phyloP scores from a whole-genome alignment of 2,888 invertebrate genomes.

The Crocallis elinguaria region DNA sequence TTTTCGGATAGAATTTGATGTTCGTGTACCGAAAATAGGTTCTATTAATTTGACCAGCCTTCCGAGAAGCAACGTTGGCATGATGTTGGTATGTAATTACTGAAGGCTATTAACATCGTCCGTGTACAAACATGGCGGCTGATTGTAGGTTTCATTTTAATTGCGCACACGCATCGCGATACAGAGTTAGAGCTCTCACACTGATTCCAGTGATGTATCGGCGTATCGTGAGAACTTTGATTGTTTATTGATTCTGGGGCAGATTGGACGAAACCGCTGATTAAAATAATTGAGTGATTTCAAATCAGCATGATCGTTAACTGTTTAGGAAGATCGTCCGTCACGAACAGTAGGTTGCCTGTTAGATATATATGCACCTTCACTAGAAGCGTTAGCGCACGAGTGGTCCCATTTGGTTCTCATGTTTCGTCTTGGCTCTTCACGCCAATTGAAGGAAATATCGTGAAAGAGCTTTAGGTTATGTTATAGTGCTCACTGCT shows the following conservation, averaged over 20 bases:
- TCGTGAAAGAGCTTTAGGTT: too few species aligned
- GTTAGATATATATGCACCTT: too few species aligned
- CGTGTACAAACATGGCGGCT: slow-evolving; percentile 85
- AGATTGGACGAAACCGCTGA: slow-evolving; percentile 21
- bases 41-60: slow-evolving; percentile 82
- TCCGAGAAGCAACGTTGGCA: slow-evolving; percentile 80
- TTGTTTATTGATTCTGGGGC: slow-evolving; percentile 71
- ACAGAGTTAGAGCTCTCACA: slow-evolving; percentile 71
- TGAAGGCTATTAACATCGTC: slow-evolving; percentile 82
- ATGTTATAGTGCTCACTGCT: too few species aligned
- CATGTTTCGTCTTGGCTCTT: too few species aligned
- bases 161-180: slow-evolving; percentile 83
- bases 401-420: too few species aligned
- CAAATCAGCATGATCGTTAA: slow-evolving; percentile 11
- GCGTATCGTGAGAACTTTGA: slow-evolving; percentile 75
- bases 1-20: slow-evolving; percentile 39
- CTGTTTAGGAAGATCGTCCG: not conserved
- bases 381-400: too few species aligned
- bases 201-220: slow-evolving; percentile 61
- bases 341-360: slow-evolving; percentile 5
- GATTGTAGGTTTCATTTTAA: slow-evolving; percentile 84
- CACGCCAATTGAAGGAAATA: too few species aligned
- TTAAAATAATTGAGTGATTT: slow-evolving; percentile 29
- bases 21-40: slow-evolving; percentile 68
- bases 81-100: slow-evolving; percentile 83